phyloP scores from a whole-genome alignment of 2,888 invertebrate species.

The Lochmaea crataegi region DNA sequence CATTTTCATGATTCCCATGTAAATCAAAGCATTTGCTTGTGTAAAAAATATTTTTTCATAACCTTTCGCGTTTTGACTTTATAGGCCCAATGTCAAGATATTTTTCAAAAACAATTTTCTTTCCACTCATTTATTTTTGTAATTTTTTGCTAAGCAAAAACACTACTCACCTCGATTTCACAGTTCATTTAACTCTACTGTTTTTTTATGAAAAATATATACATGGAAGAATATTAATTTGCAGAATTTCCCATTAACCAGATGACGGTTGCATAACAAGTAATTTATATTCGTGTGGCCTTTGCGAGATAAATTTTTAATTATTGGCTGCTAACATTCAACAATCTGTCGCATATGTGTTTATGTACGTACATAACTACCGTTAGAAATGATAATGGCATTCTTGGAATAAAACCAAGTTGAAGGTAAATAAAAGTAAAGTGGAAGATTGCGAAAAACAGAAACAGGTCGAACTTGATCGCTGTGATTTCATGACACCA shows the following conservation, averaged over 20 bases:
- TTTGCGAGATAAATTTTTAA: constrained; percentile 44
- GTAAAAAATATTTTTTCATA: too few species aligned
- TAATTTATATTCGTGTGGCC: constrained; percentile 42
- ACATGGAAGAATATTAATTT: constrained; percentile 10
- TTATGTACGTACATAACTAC: constrained; percentile 38
- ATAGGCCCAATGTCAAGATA: too few species aligned
- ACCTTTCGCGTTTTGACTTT: too few species aligned
- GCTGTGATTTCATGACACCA: not conserved
- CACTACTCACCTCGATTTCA: not conserved
- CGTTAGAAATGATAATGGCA: constrained; percentile 44
- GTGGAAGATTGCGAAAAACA: constrained; percentile 3
- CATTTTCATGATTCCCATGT: too few species aligned
- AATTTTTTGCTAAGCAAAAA: too few species aligned
- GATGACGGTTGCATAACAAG: constrained; percentile 45
- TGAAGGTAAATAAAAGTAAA: constrained; percentile 43
- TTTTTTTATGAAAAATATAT: constrained; percentile 1
- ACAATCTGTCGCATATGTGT: constrained; percentile 42
- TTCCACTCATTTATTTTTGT: too few species aligned
- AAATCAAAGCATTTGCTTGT: too few species aligned
- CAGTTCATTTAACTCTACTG: constrained; percentile 9
- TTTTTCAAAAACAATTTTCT: too few species aligned
- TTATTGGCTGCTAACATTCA: constrained; percentile 40
- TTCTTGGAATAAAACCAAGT: constrained; percentile 41
- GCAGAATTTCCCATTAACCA: constrained; percentile 34
- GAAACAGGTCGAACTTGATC: constrained; percentile 21